Base-by-base conservation (phyloP, 92 coral and sea anemone species). In the Paramuricea clavata region DNA sequence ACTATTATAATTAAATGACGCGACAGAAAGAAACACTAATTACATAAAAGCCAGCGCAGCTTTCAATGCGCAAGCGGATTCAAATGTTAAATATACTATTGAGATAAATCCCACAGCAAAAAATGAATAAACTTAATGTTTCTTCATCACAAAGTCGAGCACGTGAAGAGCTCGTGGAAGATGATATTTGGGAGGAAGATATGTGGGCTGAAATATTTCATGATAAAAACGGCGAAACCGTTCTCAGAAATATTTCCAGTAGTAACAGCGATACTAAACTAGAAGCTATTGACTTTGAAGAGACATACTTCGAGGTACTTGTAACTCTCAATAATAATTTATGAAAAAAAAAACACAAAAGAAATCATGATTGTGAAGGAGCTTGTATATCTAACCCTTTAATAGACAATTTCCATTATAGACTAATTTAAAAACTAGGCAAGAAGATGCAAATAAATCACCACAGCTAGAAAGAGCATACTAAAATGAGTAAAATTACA, bases 141-240 rank as follows among this genome's bases (percentile, higher is more conserved):
- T 10, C 35, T 3, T 26, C 70, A 23, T 64, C 39, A 31, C 70
- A 64, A 22, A 64, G 34, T 5, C 11, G 27, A 13, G 31, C 39
- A 42, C n/a, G 57, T 25, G 77, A 36, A 3, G 36, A 42, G 7
- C 12, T 35, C 50, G 22, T 12, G 57, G 31, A 74, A 19, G 80
- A 74, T 34, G 25, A 21, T 1, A 23, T 11, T 70, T 21, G 21
- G 28, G 52, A 26, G 1, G 83, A 77, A 27, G 68, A 52, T 31
- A 57, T 77, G 16, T 77, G 68, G 83, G 83, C 83, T 0, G 69
- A 50, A 77, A 35, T 77, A 56, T 6, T 52, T 56, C 68, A 34
- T 22, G 61, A 77, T 27, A n/a, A 54, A 19, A 56, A 77, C 10
- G 83, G 83, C 27, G n/a, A 77, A 50, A 49, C 69, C 10, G 31